Base-by-base conservation (phyloP, 2,888 invertebrate genomes). In the Spialia ferax region DNA sequence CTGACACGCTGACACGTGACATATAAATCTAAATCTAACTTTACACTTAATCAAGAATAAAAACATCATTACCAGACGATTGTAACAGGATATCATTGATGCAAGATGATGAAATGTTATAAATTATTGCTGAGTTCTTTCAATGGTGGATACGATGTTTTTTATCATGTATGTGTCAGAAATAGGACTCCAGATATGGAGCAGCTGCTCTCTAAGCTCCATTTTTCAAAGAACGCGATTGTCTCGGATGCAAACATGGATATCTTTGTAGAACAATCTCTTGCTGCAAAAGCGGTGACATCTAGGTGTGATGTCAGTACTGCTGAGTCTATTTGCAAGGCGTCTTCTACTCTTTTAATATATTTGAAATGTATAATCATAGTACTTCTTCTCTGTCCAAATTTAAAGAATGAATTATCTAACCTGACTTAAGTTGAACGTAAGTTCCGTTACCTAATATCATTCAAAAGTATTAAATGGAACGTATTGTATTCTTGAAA, bases 181-280 rank as follows among this genome's bases (percentile, higher is more conserved):
- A 56, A 56, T 55, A 56, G 45, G 20, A 56, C 18, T 38, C 26
- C 20, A 56, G 56, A 65, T 65, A 65, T 65, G 32, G 64, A 57
- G 29, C 64, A 57, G 45, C 45, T 20, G 20, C 20, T 48, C 32
- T 50, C 18, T 23, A 32, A 57, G 64, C 48, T 15, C 64, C 22
- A 50, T 65, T 65, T 65, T 64, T 57, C 57, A 65, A 50, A 32
- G 48, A 57, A 64, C 64, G 20, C 38, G 57, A 65, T 65, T 59
- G 57, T 59, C 57, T 50, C 38, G 38, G 35, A 57, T 50, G 57
- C 35, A 65, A 65, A 56, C 64, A 55, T 54, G 54, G 54, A 35
- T 65, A 65, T 65, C 64, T 65, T 65, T 50, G 50, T 65, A 38
- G 64, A 38, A 57, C 64, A 59, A 52, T 65, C 64, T 64, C 57